Evolutionary conservation across 2,113 vertebrate genomes (phyloP).

Genomic region (Hystrix cristata): DNA sequence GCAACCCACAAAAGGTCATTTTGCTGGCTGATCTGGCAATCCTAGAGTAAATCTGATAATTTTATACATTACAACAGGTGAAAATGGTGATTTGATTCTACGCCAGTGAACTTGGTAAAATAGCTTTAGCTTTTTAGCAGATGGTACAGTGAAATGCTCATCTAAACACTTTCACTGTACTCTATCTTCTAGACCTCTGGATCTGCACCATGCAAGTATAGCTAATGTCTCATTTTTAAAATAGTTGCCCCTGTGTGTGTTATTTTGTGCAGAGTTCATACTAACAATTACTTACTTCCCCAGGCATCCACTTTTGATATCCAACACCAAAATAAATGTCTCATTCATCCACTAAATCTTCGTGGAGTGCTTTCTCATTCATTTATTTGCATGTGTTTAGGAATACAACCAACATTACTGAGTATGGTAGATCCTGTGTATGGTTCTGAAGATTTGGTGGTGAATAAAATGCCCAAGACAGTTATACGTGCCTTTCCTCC

Average conservation of each 20-base stretch:
- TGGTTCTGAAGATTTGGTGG: background rate
- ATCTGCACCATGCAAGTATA: background rate
- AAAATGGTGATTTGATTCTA: conserved; percentile 2
- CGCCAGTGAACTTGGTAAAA: background rate
- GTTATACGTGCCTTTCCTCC: background rate
- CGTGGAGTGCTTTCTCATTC: background rate
- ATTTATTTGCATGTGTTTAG: background rate
- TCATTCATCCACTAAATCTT: conserved; percentile 5
- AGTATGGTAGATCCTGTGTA: background rate
- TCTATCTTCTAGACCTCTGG: background rate
- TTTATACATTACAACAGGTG: background rate
- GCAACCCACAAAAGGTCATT: conserved; percentile 50
- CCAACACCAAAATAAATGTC: background rate
- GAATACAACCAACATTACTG: background rate
- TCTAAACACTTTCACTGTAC: background rate
- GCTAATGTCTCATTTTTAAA: background rate
- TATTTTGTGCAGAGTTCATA: background rate
- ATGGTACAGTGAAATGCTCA: background rate
- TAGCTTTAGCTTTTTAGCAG: background rate
- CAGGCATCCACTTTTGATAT: background rate
- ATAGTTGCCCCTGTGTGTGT: background rate
- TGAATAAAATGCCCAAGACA: background rate
- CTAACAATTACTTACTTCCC: background rate
- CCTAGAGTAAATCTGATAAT: conserved; percentile 42
- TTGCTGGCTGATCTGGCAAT: conserved; percentile 56